These are phyloP conservation scores for Ypsolopha scabrella DNA, from an alignment of 2,888 invertebrate species.

Conservation along the genomic window DNA sequence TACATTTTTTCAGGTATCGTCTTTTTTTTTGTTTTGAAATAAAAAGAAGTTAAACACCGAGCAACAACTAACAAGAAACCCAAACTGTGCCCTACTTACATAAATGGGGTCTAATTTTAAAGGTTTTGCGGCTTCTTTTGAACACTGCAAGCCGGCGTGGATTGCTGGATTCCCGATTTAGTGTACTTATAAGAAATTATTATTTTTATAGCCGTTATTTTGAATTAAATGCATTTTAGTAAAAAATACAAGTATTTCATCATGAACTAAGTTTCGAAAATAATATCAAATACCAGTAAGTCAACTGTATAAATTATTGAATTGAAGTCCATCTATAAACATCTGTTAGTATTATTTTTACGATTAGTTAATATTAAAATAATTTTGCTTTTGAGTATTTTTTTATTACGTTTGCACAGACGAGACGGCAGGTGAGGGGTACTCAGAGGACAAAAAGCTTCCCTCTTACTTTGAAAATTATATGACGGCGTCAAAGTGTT, in stretches of 20 bases:
- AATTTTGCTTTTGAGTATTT: no score
- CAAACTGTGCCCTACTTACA: constrained; percentile 25
- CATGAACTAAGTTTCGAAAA: background rate
- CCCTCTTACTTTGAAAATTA: constrained; percentile 49
- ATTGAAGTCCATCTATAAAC: background rate
- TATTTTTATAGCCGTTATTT: constrained; percentile 2
- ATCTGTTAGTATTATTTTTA: no score
- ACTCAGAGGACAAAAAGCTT: constrained; percentile 24
- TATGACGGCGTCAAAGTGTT: background rate
- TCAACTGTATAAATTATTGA: background rate
- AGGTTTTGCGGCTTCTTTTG: constrained; percentile 11
- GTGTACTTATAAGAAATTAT: background rate
- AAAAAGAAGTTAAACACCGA: background rate
- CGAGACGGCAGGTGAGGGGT: constrained; percentile 28
- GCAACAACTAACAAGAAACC: background rate
- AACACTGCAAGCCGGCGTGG: background rate
- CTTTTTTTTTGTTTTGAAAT: background rate
- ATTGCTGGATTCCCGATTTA: background rate
- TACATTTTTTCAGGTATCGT: no score
- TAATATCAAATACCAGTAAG: background rate
- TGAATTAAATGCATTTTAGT: background rate
- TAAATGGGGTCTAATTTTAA: constrained; percentile 21
- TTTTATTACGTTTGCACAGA: background rate
- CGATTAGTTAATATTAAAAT: no score
- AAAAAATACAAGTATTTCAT: background rate